phyloP scores from a whole-genome alignment of 2,888 invertebrate genomes.

The Orgyia antiqua region DNA sequence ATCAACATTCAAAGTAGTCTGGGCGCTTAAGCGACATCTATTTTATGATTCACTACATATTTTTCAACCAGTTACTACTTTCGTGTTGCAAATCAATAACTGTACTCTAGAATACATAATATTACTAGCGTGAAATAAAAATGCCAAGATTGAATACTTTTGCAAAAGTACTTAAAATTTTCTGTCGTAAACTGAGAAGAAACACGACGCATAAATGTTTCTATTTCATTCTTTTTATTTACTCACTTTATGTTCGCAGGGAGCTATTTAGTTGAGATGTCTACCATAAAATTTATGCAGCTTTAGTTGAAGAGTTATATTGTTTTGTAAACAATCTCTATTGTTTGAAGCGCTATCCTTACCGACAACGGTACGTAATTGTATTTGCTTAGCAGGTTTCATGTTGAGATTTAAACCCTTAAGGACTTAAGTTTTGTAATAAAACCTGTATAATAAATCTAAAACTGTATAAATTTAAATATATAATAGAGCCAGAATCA shows the following conservation, averaged over 20 bases:
- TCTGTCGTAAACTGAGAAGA: slow-evolving; percentile 10
- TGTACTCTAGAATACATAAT: too few relatives aligned
- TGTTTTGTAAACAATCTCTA: slow-evolving; percentile 19
- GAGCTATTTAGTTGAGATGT: slow-evolving; percentile 16
- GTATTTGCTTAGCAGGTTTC: slow-evolving; percentile 8
- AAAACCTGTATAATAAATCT: too few relatives aligned
- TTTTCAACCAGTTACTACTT: too few relatives aligned
- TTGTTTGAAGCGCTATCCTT: slow-evolving; percentile 11
- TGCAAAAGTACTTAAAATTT: slow-evolving; percentile 12
- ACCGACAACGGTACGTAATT: slow-evolving; percentile 7
- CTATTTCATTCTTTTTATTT: slow-evolving; percentile 15
- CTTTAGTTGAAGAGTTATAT: slow-evolving; percentile 17
- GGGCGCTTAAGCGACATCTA: too few relatives aligned
- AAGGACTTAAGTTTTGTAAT: slow-evolving; percentile 1
- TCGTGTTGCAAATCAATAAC: too few relatives aligned
- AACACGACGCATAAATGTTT: slow-evolving; percentile 12
- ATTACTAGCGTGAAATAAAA: slow-evolving; percentile 7
- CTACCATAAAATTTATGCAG: slow-evolving; percentile 17
- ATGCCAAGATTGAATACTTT: slow-evolving; percentile 10
- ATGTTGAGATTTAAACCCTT: slow-evolving; percentile 3
- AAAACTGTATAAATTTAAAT: too few relatives aligned
- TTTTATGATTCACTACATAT: too few relatives aligned
- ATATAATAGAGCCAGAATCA: too few relatives aligned
- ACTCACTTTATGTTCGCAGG: slow-evolving; percentile 14
- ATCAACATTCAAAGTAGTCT: too few relatives aligned